Evolutionary conservation across 1,140 invertebrate genomes (phyloP).

Genomic region (Chymomyza costata): DNA sequence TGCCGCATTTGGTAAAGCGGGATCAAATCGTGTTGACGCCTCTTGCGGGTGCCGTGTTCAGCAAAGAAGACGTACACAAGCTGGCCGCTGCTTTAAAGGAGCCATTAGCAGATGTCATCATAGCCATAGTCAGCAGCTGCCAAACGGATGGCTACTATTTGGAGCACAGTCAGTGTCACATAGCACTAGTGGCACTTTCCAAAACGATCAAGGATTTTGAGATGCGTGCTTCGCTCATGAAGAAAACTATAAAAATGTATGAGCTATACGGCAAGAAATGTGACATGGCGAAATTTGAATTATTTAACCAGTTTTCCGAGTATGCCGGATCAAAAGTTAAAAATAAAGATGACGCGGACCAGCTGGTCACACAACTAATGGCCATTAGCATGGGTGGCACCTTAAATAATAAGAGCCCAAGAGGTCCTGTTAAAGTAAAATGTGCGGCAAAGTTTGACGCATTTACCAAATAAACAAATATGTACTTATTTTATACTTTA

Average conservation of each 20-base stretch:
- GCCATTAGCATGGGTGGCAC: no score
- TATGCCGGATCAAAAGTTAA: background rate
- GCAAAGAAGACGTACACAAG: conserved; percentile 25
- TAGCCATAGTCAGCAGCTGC: conserved; percentile 51
- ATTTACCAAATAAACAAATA: no score
- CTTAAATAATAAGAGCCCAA: no score
- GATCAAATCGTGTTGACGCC: conserved; percentile 45
- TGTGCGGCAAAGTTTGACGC: no score
- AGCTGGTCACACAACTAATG: conserved; percentile 1
- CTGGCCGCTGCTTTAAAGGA: conserved; percentile 31
- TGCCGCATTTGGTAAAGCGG: conserved; percentile 35
- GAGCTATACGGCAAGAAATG: conserved; percentile 37
- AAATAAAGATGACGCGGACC: conserved; percentile 16
- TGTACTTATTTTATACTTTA: no score
- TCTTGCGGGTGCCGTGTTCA: conserved; percentile 42
- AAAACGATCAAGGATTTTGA: conserved; percentile 27
- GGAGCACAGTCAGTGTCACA: conserved; percentile 46
- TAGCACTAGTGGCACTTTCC: conserved; percentile 33
- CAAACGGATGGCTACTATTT: conserved; percentile 47
- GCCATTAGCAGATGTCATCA: conserved; percentile 25
- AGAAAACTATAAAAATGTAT: conserved; percentile 50
- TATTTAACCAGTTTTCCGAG: conserved; percentile 19
- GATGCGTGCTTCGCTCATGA: conserved; percentile 35
- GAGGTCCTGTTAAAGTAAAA: no score
- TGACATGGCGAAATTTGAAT: conserved; percentile 22